A percentile compares a stretch with the other conserved stretches of the same genome.
phyloP scores from a whole-genome alignment of 2,797 vertebrate species.

The Helicolenus hilgendorfi region DNA sequence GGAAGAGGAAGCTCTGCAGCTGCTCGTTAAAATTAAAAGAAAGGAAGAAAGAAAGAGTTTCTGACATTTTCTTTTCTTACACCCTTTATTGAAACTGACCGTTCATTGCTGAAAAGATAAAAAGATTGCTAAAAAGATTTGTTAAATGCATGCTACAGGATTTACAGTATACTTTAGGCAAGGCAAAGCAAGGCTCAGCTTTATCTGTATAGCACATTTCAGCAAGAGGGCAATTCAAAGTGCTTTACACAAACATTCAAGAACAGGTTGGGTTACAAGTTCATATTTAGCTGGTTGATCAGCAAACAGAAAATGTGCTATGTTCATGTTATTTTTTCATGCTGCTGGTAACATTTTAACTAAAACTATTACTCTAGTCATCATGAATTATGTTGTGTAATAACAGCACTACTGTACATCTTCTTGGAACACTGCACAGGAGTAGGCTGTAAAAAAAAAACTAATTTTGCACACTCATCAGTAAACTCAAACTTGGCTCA shows the following conservation, averaged over 20 bases:
- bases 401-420: background rate
- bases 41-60: background rate
- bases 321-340: background rate
- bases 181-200: too few relatives aligned
- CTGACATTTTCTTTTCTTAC: too few relatives aligned
- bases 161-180: too few relatives aligned
- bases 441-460: background rate
- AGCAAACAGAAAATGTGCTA: background rate
- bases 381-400: background rate
- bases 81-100: too few relatives aligned
- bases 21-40: background rate
- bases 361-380: background rate
- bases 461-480: background rate
- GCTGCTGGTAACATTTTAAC: constrained; percentile 22
- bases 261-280: background rate
- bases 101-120: too few relatives aligned
- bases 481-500: background rate
- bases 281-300: constrained; percentile 1
- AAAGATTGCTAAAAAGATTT: too few relatives aligned
- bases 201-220: too few relatives aligned
- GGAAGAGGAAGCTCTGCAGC: background rate
- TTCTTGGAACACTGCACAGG: background rate
- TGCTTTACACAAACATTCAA: too few relatives aligned
- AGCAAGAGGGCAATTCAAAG: too few relatives aligned
- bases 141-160: too few relatives aligned